Percentiles rank a stretch among this genome's conserved stretches.
These are phyloP conservation scores for Mesocentrotus franciscanus DNA, from an alignment of 53 echinoderm and acorn worm genomes.

Conservation along the genomic window DNA sequence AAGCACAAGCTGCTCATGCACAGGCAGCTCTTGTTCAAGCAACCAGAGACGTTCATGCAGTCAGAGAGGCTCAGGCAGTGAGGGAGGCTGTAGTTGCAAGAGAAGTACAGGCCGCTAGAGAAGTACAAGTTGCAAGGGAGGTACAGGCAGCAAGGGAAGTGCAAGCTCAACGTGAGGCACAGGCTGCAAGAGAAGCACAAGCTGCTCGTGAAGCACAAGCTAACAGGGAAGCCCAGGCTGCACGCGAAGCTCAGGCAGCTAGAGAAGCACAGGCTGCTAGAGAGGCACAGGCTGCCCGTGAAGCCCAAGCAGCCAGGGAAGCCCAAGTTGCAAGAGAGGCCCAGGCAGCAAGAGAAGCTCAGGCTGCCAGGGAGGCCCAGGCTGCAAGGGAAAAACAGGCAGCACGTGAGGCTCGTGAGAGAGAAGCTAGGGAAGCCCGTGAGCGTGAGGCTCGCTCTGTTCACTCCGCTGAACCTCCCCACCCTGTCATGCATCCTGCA, in stretches of 20 bases:
- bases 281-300: conserved; percentile 60
- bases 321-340: conserved; percentile 60
- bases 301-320: conserved; percentile 57
- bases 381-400: conserved; percentile 59
- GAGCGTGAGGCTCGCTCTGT: conserved; percentile 61
- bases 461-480: conserved; percentile 54
- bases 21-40: conserved; percentile 64
- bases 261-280: conserved; percentile 43
- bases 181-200: conserved; percentile 51
- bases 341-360: conserved; percentile 36
- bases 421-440: conserved; percentile 42
- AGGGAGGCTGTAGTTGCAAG: conserved; percentile 67
- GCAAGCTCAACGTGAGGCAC: conserved; percentile 43
- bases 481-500: conserved; percentile 48
- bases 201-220: conserved; percentile 54
- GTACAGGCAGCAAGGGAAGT: conserved; percentile 41
- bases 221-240: conserved; percentile 29
- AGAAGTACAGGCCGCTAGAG: conserved; percentile 55
- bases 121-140: conserved; percentile 52
- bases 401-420: conserved; percentile 54
- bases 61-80: conserved; percentile 66
- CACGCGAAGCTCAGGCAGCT: conserved; percentile 46
- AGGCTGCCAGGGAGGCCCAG: conserved; percentile 58
- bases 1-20: conserved; percentile 62
- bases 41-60: conserved; percentile 62